Base-by-base conservation (phyloP, 2,888 invertebrate genomes). In the Drosophila anceps region DNA sequence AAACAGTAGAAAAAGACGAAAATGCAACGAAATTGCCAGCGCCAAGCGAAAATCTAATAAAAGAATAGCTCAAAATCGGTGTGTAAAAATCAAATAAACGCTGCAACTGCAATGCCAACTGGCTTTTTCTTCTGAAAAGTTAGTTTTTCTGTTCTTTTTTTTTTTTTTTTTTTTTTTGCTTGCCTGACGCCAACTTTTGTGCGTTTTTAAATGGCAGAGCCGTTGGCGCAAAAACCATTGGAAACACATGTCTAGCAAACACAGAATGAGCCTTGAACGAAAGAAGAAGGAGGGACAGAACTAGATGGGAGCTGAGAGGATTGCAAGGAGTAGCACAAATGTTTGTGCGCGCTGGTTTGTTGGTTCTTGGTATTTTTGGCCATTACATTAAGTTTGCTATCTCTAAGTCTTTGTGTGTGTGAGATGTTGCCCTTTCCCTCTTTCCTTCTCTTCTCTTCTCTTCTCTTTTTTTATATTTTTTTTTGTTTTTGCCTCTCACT, bases 1-100 rank as follows among this genome's bases (percentile, higher is more conserved):
- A 68, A 60, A 43, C 51, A 46, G 12, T 43, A 55, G 37, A 13
- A 37, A 29, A 20, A 20, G 53, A 58, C 41, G 59, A 69, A 65
- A 68, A 66, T 54, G 59, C 51, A 55, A 60, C 18, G 55, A 53
- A 71, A 71, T 70, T 81, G 71, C 72, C 50, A 74, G 53, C 72
- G 71, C 61, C 73, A 85, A 58, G 76, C 73, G 66, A 73, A 85
- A 86, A 86, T 81, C 76, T 88, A 86, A 88, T 88, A 88, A 88
- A 74, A 86, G 84, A 83, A 83, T 86, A 88, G 81, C 84, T 84
- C 87, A 86, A 86, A 84, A 88, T 88, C 89, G 87, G 88, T 86
- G 82, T 87, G 84, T 78, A 86, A 88, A 83, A 85, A 85, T 84
- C 89, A 89, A 85, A 86, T 88, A 84, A 88, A 86, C 68, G 84